Conservation (phyloP, 2,888 invertebrate genomes). For the Eupithecia vulgata region DNA sequence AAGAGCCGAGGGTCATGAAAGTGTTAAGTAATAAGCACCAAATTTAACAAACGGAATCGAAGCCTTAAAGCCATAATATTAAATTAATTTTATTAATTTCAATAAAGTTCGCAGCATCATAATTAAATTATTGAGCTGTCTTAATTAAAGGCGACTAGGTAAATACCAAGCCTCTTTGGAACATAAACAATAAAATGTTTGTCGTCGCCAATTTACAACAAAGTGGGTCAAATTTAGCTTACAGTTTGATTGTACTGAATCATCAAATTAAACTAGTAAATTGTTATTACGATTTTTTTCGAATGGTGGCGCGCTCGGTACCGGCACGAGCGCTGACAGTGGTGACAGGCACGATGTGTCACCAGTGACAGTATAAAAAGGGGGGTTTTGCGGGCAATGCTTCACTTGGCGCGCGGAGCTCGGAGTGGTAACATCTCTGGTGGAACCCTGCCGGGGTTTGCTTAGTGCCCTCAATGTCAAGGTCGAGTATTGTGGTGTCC, state of each 20-base stretch:
- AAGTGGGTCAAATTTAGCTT: constrained; percentile 7
- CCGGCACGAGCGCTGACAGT: no score
- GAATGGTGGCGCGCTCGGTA: no score
- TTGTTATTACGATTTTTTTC: no score
- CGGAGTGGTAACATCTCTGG: no score
- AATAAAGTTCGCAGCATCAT: background rate
- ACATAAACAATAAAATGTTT: constrained; percentile 24
- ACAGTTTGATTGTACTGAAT: constrained; percentile 17
- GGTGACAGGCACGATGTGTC: no score
- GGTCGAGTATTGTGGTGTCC: no score
- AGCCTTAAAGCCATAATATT: background rate
- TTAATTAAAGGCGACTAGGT: constrained; percentile 11
- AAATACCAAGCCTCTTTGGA: constrained; percentile 12
- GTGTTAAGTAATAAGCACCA: background rate
- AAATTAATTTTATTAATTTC: background rate
- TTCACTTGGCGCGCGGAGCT: no score
- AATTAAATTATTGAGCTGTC: constrained; percentile 13
- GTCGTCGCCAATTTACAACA: constrained; percentile 17
- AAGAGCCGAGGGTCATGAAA: no score
- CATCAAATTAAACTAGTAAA: constrained; percentile 19
- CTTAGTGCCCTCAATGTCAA: no score
- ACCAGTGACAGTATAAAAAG: no score
- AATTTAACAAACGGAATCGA: background rate
- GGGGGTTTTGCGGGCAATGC: no score
- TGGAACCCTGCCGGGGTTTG: no score